Percentiles rank a stretch among this genome's conserved stretches.
Conservation (phyloP, 2,888 invertebrate genomes). For the Lepidochrysops patricia region DNA sequence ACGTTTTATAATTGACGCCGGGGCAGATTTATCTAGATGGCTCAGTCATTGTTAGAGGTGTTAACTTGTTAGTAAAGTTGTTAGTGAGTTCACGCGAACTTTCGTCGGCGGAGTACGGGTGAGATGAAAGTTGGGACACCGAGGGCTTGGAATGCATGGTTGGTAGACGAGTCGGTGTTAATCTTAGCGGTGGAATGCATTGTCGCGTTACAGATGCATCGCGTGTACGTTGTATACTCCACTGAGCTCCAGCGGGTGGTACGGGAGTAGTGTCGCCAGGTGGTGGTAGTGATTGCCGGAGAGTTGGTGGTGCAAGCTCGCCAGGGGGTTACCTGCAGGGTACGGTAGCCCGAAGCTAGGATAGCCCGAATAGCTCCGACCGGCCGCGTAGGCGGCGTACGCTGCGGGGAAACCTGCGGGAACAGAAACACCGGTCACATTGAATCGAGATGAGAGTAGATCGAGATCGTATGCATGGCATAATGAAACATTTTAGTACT, state of each 20-base stretch:
- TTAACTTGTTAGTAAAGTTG: slow-evolving; percentile 69
- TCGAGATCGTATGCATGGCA: slow-evolving; percentile 41
- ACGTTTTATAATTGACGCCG: slow-evolving; percentile 66
- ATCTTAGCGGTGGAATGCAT: slow-evolving; percentile 67
- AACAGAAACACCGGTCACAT: slow-evolving; percentile 47
- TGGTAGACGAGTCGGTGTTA: slow-evolving; percentile 47
- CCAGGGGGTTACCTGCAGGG: slow-evolving; percentile 94
- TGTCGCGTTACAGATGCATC: slow-evolving; percentile 84
- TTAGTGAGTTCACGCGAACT: slow-evolving; percentile 67
- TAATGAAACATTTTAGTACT: slow-evolving; percentile 3
- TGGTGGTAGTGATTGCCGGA: slow-evolving; percentile 77
- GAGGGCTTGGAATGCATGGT: slow-evolving; percentile 52
- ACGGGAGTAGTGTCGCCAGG: slow-evolving; percentile 77
- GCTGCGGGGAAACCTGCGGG: slow-evolving; percentile 93
- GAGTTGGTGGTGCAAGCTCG: slow-evolving; percentile 84
- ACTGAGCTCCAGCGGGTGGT: slow-evolving; percentile 79
- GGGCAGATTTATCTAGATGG: slow-evolving; percentile 68
- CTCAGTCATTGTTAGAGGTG: slow-evolving; percentile 70
- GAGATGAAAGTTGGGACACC: slow-evolving; percentile 56
- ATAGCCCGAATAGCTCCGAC: slow-evolving; percentile 97
- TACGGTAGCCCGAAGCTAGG: slow-evolving; percentile 98
- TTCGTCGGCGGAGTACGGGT: slow-evolving; percentile 53
- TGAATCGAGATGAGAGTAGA: slow-evolving; percentile 19
- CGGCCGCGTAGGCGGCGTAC: slow-evolving; percentile 96
- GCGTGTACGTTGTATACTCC: slow-evolving; percentile 83